Conservation (phyloP, 2,113 vertebrate species). For the Rallus limicola region DNA sequence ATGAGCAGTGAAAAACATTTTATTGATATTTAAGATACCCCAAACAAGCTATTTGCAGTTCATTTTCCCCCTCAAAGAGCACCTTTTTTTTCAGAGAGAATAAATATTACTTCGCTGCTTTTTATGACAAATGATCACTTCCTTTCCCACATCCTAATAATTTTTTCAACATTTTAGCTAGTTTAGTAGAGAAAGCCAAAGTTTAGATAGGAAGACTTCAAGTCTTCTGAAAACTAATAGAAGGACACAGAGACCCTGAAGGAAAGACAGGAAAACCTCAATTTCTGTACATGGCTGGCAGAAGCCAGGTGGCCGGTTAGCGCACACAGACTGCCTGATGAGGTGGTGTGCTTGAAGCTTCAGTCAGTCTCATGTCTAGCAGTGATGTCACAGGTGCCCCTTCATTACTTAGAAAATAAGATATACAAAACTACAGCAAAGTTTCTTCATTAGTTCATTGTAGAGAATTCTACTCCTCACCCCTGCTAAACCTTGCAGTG, state of each 20-base stretch:
- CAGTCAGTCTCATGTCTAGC: neutral
- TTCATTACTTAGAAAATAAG: neutral
- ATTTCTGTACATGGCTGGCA: neutral
- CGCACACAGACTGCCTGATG: neutral
- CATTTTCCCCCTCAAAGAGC: neutral
- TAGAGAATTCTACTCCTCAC: neutral
- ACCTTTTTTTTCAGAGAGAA: neutral
- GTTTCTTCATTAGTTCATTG: neutral
- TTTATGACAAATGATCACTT: neutral
- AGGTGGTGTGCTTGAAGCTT: neutral
- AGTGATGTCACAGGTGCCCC: neutral
- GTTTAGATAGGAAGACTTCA: neutral
- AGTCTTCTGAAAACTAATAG: neutral
- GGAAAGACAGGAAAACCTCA: neutral
- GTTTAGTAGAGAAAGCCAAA: neutral
- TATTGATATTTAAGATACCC: neutral
- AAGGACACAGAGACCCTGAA: neutral
- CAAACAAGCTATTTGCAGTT: neutral
- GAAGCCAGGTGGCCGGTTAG: neutral
- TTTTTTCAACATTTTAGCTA: neutral
- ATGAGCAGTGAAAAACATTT: neutral
- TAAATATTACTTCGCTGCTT: neutral
- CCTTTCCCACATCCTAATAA: neutral
- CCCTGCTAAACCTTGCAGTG: neutral
- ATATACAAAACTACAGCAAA: neutral